Conservation (phyloP, 2,888 invertebrate species). For the Drosophila tripunctata region DNA sequence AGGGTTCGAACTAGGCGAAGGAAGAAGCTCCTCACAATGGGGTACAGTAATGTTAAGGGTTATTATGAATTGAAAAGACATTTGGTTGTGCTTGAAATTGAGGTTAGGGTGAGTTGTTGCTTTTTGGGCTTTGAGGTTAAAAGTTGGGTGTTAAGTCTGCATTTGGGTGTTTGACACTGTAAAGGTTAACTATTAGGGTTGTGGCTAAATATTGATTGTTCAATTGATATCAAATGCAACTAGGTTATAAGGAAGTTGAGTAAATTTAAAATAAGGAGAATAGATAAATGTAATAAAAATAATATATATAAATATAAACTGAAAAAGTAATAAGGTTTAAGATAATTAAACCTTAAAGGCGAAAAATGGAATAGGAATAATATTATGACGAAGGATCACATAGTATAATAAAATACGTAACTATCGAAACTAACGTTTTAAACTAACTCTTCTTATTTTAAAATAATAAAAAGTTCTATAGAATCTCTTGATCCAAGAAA, state of each 20-base stretch:
- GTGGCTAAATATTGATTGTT: neutral
- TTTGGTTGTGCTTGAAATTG: neutral
- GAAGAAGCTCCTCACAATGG: constrained; percentile 1
- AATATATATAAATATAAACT: too few relatives aligned
- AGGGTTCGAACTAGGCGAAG: neutral
- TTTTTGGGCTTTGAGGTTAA: too few relatives aligned
- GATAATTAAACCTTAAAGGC: too few relatives aligned
- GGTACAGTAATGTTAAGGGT: constrained; percentile 24
- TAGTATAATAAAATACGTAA: too few relatives aligned
- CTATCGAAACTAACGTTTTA: too few relatives aligned
- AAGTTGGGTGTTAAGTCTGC: neutral
- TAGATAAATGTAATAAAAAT: too few relatives aligned
- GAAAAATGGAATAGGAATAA: too few relatives aligned
- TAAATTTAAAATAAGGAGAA: neutral
- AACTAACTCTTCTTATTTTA: too few relatives aligned
- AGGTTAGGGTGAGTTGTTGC: neutral
- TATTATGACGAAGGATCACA: too few relatives aligned
- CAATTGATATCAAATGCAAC: neutral
- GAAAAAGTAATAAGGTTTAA: too few relatives aligned
- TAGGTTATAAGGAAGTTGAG: neutral
- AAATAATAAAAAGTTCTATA: too few relatives aligned
- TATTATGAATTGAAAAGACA: constrained; percentile 41
- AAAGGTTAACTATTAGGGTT: neutral
- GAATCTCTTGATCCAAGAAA: too few relatives aligned
- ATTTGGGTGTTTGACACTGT: constrained; percentile 4